These are phyloP conservation scores for Carettochelys insculpta DNA, from an alignment of 2,113 vertebrate species.

Conservation along the genomic window DNA sequence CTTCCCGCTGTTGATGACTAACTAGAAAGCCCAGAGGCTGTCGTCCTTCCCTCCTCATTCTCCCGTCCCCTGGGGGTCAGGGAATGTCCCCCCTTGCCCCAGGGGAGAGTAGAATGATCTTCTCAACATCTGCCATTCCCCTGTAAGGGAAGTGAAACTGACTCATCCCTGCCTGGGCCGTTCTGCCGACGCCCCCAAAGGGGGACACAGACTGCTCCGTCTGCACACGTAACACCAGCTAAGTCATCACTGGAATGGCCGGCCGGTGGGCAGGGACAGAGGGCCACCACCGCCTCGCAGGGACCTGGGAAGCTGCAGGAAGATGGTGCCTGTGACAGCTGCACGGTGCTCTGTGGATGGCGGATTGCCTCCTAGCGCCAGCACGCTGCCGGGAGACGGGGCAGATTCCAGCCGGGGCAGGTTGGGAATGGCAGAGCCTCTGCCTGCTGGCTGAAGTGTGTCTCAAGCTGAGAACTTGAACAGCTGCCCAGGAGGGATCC, in stretches of 20 bases:
- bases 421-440: not conserved
- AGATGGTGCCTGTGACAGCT: too few species aligned
- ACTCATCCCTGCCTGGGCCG: not conserved
- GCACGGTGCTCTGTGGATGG: too few species aligned
- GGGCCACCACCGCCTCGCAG: too few species aligned
- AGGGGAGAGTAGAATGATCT: not conserved
- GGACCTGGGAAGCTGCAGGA: not conserved
- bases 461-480: too few species aligned
- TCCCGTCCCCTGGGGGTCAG: accelerated
- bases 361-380: not conserved
- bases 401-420: not conserved
- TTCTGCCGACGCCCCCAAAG: not conserved
- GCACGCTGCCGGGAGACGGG: accelerated
- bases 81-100: accelerated
- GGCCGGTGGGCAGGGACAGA: too few species aligned
- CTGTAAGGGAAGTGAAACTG: not conserved
- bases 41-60: not conserved
- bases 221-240: too few species aligned
- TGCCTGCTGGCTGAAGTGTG: too few species aligned
- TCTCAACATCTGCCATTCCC: not conserved
- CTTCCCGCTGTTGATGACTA: not conserved
- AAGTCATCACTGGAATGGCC: too few species aligned
- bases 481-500: too few species aligned
- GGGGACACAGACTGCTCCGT: too few species aligned
- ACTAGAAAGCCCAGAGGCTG: not conserved